Percentiles rank a stretch among this genome's conserved stretches.
Evolutionary conservation across 2,888 invertebrate genomes (phyloP).

Genomic region (Perithous albicinctus): DNA sequence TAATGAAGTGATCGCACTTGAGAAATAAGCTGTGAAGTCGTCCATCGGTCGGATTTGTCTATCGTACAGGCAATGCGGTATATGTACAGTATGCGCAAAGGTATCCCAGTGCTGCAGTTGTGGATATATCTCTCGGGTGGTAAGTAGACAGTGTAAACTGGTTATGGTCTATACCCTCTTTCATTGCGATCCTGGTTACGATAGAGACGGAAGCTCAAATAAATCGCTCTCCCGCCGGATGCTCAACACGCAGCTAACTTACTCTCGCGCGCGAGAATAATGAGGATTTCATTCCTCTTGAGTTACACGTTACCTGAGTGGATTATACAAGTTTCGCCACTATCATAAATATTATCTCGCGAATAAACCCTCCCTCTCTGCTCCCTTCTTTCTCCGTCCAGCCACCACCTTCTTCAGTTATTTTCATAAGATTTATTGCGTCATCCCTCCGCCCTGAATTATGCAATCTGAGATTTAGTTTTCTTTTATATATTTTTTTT

Average conservation of each 20-base stretch:
- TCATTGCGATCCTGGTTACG: conserved; percentile 75
- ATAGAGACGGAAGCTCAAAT: conserved; percentile 81
- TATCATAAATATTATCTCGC: conserved; percentile 65
- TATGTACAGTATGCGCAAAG: neutral
- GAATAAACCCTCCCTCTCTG: conserved; percentile 14
- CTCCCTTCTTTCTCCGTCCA: conserved; percentile 12
- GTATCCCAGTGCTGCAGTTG: conserved; percentile 32
- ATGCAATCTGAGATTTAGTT: conserved; percentile 48
- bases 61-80: neutral
- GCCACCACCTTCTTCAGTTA: conserved; percentile 41
- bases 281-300: conserved; percentile 77
- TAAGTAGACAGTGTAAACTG: conserved; percentile 74
- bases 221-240: conserved; percentile 80
- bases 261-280: conserved; percentile 74
- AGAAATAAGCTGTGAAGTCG: conserved; percentile 4
- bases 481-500: conserved; percentile 18
- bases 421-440: conserved; percentile 63
- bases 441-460: conserved; percentile 51
- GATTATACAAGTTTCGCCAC: conserved; percentile 64
- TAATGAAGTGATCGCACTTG: neutral
- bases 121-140: conserved; percentile 45
- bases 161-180: conserved; percentile 80
- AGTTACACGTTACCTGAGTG: conserved; percentile 67
- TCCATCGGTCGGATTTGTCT: conserved; percentile 30
- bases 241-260: conserved; percentile 76